phyloP scores from a whole-genome alignment of 92 coral and sea anemone species.

The Porites cylindrica region DNA sequence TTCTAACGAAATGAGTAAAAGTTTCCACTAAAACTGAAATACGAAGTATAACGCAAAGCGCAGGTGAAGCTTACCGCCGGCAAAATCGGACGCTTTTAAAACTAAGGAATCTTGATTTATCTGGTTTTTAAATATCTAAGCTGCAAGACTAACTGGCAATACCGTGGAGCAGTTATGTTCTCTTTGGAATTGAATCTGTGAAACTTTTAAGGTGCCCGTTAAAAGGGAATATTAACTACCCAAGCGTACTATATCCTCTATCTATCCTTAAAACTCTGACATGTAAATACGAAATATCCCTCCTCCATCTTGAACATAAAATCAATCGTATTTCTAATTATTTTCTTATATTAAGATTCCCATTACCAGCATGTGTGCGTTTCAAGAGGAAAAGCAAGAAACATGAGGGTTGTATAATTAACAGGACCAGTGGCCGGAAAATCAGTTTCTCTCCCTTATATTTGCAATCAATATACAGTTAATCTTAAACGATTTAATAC shows the following conservation, averaged over 20 bases:
- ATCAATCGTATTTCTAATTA: not conserved
- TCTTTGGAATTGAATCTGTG: conserved; percentile 2
- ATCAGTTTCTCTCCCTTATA: conserved; percentile 1
- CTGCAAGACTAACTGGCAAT: conserved; percentile 3
- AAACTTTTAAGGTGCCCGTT: conserved; percentile 11
- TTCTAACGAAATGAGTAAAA: conserved; percentile 44
- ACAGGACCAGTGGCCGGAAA: not conserved
- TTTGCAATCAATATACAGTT: conserved; percentile 12
- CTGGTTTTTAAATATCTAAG: conserved; percentile 17
- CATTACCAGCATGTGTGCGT: conserved; percentile 26
- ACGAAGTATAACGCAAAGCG: conserved; percentile 32
- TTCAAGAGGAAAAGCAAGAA: not conserved
- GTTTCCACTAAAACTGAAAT: conserved; percentile 48
- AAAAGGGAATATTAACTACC: conserved; percentile 5
- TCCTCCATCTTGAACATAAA: not conserved
- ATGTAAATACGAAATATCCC: conserved; percentile 8
- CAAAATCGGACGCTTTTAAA: conserved; percentile 34
- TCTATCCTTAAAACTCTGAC: not conserved
- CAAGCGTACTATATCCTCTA: not conserved
- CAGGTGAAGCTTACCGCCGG: conserved; percentile 21
- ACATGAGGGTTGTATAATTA: not conserved
- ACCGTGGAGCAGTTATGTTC: not conserved
- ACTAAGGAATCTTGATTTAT: not conserved
- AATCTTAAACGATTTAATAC: conserved; percentile 6
- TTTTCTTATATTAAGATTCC: not conserved